These are phyloP conservation scores for Drosophila nr. fundita DNA, from an alignment of 2,888 invertebrate species.

Conservation along the genomic window DNA sequence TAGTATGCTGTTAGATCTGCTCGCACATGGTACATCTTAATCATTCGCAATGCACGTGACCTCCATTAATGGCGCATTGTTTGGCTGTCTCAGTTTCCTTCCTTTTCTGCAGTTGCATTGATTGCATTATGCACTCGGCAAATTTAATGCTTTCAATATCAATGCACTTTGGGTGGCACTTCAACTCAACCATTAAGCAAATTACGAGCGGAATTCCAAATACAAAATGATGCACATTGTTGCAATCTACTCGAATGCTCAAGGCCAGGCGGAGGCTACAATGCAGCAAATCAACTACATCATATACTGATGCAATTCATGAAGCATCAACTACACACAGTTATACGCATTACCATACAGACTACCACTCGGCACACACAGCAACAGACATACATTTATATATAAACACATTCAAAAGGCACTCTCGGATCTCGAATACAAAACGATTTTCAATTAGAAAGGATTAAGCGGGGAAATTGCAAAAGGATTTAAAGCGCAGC, in stretches of 20 bases:
- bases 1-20: background rate
- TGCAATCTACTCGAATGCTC: slow-evolving; percentile 54
- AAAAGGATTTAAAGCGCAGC: slow-evolving; percentile 74
- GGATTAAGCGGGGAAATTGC: slow-evolving; percentile 75
- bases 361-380: background rate
- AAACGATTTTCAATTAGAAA: slow-evolving; percentile 78
- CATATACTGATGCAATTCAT: slow-evolving; percentile 56
- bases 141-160: slow-evolving; percentile 64
- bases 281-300: slow-evolving; percentile 55
- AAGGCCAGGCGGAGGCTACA: slow-evolving; percentile 56
- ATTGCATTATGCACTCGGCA: slow-evolving; percentile 58
- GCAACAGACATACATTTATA: background rate
- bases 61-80: slow-evolving; percentile 59
- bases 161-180: slow-evolving; percentile 57
- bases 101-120: slow-evolving; percentile 35
- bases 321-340: slow-evolving; percentile 39
- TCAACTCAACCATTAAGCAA: slow-evolving; percentile 71
- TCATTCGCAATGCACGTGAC: slow-evolving; percentile 50
- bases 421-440: slow-evolving; percentile 58
- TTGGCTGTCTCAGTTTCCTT: slow-evolving; percentile 32
- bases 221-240: slow-evolving; percentile 61
- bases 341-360: slow-evolving; percentile 42
- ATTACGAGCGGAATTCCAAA: slow-evolving; percentile 60
- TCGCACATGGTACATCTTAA: slow-evolving; percentile 16
- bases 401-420: slow-evolving; percentile 36